A percentile compares a stretch with the other conserved stretches of the same genome.
Evolutionary conservation across 2,797 vertebrate species (phyloP).

Genomic region (Enteromius treurensis): DNA sequence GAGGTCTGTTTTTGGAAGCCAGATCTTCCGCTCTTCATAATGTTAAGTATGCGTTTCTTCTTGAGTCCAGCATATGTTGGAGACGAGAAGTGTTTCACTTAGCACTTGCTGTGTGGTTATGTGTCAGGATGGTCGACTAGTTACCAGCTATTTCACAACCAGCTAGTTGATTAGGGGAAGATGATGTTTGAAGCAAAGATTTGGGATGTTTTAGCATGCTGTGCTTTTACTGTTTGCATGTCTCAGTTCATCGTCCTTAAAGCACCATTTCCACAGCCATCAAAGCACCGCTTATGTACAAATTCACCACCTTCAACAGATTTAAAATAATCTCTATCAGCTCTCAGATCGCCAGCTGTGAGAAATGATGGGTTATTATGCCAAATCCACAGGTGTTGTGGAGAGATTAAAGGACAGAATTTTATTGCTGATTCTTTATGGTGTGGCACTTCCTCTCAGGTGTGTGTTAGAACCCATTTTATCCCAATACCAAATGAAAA

Average conservation of each 20-base stretch:
- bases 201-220: neutral
- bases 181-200: neutral
- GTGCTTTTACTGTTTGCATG: neutral
- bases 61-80: neutral
- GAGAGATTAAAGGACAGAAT: neutral
- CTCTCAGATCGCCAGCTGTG: neutral
- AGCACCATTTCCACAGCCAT: neutral
- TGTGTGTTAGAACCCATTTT: neutral
- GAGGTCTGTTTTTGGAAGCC: neutral
- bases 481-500: neutral
- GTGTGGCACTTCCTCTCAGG: neutral
- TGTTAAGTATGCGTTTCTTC: neutral
- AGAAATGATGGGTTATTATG: neutral
- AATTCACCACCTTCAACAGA: constrained; percentile 2
- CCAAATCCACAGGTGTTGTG: constrained; percentile 5
- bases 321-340: neutral
- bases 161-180: neutral
- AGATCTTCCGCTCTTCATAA: neutral
- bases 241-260: neutral
- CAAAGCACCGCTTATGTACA: neutral
- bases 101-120: neutral
- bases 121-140: neutral
- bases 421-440: neutral
- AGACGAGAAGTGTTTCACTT: neutral
- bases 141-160: too few species aligned